A percentile compares a stretch with the other conserved stretches of the same genome.
Conservation (phyloP, 92 coral and sea anemone species). For the Parazoanthus darwini region DNA sequence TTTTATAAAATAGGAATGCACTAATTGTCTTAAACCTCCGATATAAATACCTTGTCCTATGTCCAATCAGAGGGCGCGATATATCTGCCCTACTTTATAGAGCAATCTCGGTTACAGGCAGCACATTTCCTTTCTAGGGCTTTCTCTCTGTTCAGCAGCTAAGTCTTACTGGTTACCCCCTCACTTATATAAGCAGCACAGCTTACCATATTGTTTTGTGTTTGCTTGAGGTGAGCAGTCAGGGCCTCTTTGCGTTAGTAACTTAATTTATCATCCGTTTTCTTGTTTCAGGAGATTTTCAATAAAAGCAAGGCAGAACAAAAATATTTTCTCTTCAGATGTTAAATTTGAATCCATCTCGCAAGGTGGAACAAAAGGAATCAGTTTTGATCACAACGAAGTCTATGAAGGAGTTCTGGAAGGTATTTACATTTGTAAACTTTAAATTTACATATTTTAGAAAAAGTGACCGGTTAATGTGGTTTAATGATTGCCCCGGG, state of each 20-base stretch:
- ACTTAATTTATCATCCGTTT: background rate
- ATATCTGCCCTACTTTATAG: too few species aligned
- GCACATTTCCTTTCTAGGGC: too few species aligned
- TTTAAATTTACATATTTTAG: too few species aligned
- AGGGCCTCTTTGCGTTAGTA: background rate
- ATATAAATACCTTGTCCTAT: too few species aligned
- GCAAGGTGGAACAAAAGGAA: slow-evolving; percentile 23
- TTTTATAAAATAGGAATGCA: too few species aligned
- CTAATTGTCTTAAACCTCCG: too few species aligned
- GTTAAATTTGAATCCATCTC: slow-evolving; percentile 48
- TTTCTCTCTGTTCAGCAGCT: too few species aligned
- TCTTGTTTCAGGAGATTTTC: slow-evolving; percentile 55
- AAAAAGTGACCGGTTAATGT: too few species aligned
- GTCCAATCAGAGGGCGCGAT: too few species aligned
- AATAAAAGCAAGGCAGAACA: slow-evolving; percentile 59
- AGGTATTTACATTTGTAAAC: slow-evolving; percentile 45
- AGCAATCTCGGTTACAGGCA: too few species aligned
- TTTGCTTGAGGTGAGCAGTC: background rate
- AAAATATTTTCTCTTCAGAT: slow-evolving; percentile 56
- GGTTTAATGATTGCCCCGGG: too few species aligned
- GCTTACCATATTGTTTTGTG: background rate
- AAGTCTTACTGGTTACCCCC: too few species aligned
- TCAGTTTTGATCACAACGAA: slow-evolving; percentile 25
- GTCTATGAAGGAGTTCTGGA: slow-evolving; percentile 54
- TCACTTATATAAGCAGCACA: background rate